Evolutionary conservation across 2,888 invertebrate species (phyloP), one percentile per base, ranked within the genome.

Genomic region (Hydrotaea cyrtoneurina): DNA sequence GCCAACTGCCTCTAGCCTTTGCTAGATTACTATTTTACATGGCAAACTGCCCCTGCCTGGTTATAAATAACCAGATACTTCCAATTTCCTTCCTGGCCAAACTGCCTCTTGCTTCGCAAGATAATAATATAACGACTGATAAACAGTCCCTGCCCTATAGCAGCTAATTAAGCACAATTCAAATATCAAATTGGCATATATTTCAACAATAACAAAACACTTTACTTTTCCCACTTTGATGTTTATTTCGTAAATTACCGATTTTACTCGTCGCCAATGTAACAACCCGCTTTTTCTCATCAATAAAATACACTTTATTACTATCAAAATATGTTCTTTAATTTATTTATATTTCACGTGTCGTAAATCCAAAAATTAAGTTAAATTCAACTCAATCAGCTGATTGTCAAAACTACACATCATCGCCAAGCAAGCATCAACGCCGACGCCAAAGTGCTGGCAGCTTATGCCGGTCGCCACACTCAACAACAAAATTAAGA

Each of bases 1-100:
- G 43, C 66, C 36, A 69, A 43, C 66, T 69, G 66, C 43, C 66
- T 21, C 66, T 69, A 39, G 66, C 66, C 39, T 66, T 43, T 66
- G 66, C 66, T 39, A 66, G 11, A 66, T 66, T 64, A 53, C 53
- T 53, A 19, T 53, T 53, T 53, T n/a, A 53, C 53, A 53, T 17
- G 53, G 53, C 53, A 53, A 53, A 53, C n/a, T 53, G 53, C 53
- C 53, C 53, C 19, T 53, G 53, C 53, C 53, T 53, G 53, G 53
- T 53, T 19, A 53, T 53, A 53, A 53, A 53, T 53, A 53, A 53
- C 53, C 53, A 53, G 53, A 53, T 53, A 53, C 53, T n/a, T 53
- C n/a, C n/a, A 53, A 53, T 53, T n/a, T 53, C 53, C 53, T 53
- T 53, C 53, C 17, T 53, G 53, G 53, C 53, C 53, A 53, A 53